Evolutionary conservation across 2,113 vertebrate genomes (phyloP).

Genomic region (Cynopterus brachyotis): DNA sequence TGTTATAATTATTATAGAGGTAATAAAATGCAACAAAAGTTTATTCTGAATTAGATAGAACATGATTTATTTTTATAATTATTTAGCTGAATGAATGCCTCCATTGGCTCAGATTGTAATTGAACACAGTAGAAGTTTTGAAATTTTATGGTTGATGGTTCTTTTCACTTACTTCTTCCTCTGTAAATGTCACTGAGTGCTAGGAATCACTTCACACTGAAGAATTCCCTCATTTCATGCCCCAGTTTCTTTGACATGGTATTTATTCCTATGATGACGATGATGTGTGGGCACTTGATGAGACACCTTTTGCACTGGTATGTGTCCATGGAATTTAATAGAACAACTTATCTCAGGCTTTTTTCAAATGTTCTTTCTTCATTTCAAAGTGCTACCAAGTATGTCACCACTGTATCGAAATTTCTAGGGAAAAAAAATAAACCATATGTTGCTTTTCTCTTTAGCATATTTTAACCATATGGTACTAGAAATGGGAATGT

Average conservation of each 20-base stretch:
- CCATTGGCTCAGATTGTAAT: background rate
- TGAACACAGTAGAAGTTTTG: background rate
- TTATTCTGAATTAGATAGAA: background rate
- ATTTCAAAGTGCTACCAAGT: slow-evolving; percentile 62
- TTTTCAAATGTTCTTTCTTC: slow-evolving; percentile 22
- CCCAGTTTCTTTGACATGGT: background rate
- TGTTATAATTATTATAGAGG: background rate
- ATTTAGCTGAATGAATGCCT: background rate
- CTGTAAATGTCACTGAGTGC: background rate
- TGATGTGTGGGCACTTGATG: background rate
- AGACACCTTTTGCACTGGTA: background rate
- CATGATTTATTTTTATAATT: background rate
- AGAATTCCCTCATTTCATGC: slow-evolving; percentile 16
- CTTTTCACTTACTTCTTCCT: slow-evolving; percentile 32
- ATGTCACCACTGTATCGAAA: slow-evolving; percentile 54
- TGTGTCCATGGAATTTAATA: slow-evolving; percentile 46
- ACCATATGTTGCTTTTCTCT: slow-evolving; percentile 65
- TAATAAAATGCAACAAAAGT: background rate
- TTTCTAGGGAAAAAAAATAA: slow-evolving; percentile 70
- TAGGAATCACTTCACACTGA: background rate
- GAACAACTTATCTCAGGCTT: slow-evolving; percentile 20
- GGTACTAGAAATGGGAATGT: slow-evolving; percentile 49
- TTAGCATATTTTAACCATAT: slow-evolving; percentile 72
- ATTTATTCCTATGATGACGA: background rate
- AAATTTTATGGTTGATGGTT: background rate